phyloP scores from a whole-genome alignment of 2,888 invertebrate species.

The Macrosiphum euphorbiae region DNA sequence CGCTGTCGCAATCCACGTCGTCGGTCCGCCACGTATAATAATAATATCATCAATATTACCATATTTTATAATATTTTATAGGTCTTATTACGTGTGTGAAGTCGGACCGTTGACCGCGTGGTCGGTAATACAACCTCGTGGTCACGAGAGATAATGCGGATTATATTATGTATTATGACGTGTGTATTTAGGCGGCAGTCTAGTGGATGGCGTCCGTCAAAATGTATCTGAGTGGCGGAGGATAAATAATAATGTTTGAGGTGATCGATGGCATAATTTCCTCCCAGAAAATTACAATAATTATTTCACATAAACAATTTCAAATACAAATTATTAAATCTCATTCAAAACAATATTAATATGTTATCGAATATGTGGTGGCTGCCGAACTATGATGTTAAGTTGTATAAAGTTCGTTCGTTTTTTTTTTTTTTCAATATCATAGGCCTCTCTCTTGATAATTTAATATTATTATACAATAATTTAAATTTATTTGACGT shows the following conservation, averaged over 20 bases:
- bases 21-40: not conserved
- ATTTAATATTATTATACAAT: not conserved
- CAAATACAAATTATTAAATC: not conserved
- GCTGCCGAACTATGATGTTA: not conserved
- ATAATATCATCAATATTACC: not conserved
- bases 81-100: not conserved
- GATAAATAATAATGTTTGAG: not conserved
- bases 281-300: not conserved
- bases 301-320: not conserved
- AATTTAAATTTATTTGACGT: not conserved
- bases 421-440: not conserved
- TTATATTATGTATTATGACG: not conserved
- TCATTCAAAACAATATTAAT: not conserved
- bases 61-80: not conserved
- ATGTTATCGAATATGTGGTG: not conserved
- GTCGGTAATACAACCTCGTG: not conserved
- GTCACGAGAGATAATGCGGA: not conserved
- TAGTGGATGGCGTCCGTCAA: accelerated
- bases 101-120: not conserved
- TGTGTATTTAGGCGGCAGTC: too few species aligned
- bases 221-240: not conserved
- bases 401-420: not conserved
- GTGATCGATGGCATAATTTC: not conserved
- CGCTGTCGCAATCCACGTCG: not conserved
- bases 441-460: not conserved